These are phyloP conservation scores for Sarcophaga bullata DNA, from an alignment of 1,140 invertebrate species.

Conservation along the genomic window DNA sequence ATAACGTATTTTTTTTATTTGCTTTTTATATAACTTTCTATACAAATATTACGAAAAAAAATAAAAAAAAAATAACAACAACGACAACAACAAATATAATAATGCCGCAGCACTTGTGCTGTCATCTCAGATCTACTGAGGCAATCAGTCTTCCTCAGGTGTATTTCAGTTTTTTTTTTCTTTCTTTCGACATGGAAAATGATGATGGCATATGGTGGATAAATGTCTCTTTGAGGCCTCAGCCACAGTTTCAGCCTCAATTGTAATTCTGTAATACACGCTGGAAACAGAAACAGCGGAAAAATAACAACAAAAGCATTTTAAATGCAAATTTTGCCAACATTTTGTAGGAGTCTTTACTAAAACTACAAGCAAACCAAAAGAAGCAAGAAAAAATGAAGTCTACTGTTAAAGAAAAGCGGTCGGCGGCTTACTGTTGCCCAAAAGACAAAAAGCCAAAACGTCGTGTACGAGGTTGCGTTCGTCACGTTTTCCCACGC, in stretches of 20 bases:
- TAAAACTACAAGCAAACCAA: neutral
- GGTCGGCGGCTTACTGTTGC: constrained; percentile 6
- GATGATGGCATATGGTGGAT: constrained; percentile 38
- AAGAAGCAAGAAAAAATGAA: neutral
- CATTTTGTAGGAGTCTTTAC: neutral
- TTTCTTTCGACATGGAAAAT: constrained; percentile 15
- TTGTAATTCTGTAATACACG: neutral
- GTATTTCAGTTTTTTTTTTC: neutral
- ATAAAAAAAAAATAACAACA: neutral
- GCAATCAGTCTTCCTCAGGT: constrained; percentile 37
- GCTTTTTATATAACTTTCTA: no score
- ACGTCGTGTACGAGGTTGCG: constrained; percentile 26
- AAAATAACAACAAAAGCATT: neutral
- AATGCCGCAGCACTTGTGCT: constrained; percentile 38
- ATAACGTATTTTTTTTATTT: neutral
- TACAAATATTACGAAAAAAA: neutral
- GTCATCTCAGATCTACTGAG: constrained; percentile 33
- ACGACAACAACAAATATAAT: constrained; percentile 21
- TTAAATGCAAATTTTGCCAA: constrained; percentile 20
- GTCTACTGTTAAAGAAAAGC: neutral
- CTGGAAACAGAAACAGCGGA: neutral
- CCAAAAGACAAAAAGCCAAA: constrained; percentile 8
- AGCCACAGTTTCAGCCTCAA: neutral
- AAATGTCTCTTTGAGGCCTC: constrained; percentile 4
- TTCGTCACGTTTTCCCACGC: constrained; percentile 41